Evolutionary conservation across 2,113 vertebrate species (phyloP).

Genomic region (Ptychochromis oligacanthus): DNA sequence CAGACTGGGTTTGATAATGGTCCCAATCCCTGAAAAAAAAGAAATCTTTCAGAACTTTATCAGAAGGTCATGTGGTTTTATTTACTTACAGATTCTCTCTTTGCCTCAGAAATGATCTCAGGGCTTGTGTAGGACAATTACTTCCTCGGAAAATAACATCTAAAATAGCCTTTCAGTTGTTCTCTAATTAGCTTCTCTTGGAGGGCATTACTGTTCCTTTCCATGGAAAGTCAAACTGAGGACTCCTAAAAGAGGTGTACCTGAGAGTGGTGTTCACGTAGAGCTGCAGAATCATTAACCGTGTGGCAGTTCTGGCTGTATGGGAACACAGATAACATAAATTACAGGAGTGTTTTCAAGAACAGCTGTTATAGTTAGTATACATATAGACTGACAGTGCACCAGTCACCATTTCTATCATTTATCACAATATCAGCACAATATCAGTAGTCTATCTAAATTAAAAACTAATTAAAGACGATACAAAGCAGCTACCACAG

Average conservation of each 20-base stretch:
- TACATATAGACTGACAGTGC: not conserved
- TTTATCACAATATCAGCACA: not conserved
- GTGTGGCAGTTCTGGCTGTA: constrained; percentile 36
- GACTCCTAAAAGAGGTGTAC: constrained; percentile 36
- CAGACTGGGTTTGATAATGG: not conserved
- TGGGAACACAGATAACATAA: constrained; percentile 52
- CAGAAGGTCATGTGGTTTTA: not conserved
- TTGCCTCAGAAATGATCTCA: not conserved
- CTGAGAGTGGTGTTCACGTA: constrained; percentile 34
- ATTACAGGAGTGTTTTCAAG: not conserved
- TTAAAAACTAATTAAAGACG: not conserved
- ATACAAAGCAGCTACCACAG: not conserved
- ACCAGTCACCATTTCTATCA: not conserved
- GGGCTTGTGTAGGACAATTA: not conserved
- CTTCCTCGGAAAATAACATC: not conserved
- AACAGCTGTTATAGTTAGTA: not conserved
- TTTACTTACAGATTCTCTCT: not conserved
- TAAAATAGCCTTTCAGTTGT: not conserved
- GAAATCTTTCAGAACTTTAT: not conserved
- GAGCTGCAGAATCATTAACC: constrained; percentile 23
- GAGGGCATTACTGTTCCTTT: constrained; percentile 14
- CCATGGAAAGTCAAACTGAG: constrained; percentile 26
- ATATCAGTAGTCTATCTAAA: too few relatives aligned
- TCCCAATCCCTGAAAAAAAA: constrained; percentile 49
- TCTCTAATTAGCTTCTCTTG: constrained; percentile 5